Conservation (phyloP, 92 coral and sea anemone species). For the Hydrozoanthus gracilis region DNA sequence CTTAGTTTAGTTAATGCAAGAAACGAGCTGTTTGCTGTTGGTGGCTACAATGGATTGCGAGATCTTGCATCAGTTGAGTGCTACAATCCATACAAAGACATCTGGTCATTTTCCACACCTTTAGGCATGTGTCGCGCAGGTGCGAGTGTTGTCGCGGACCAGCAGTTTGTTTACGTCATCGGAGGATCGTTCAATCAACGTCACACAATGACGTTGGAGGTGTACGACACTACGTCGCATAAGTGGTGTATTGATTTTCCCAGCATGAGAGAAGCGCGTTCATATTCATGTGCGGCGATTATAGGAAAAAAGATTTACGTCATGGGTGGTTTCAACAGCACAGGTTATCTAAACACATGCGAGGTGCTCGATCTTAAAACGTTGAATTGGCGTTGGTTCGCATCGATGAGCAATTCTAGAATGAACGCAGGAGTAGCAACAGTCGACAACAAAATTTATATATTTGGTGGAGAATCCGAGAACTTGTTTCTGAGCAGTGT, state of each 20-base stretch:
- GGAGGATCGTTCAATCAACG: conserved; percentile 53
- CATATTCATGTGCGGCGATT: conserved; percentile 61
- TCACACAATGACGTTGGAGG: conserved; percentile 21
- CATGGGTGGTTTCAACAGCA: conserved; percentile 62
- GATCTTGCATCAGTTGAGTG: conserved; percentile 66
- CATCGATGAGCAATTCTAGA: conserved; percentile 55
- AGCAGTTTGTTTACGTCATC: conserved; percentile 47
- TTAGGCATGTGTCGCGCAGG: conserved; percentile 61
- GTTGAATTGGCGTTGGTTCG: conserved; percentile 50
- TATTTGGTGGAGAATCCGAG: conserved; percentile 67
- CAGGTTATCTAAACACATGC: conserved; percentile 50
- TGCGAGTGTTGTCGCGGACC: conserved; percentile 52
- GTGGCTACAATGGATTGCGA: conserved; percentile 64
- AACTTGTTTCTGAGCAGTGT: conserved; percentile 54
- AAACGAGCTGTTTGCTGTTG: conserved; percentile 41
- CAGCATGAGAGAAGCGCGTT: conserved; percentile 53
- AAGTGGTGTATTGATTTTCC: conserved; percentile 36
- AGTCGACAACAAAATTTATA: conserved; percentile 40
- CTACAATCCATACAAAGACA: conserved; percentile 32
- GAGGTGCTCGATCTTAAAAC: conserved; percentile 49
- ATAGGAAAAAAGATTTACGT: conserved; percentile 45
- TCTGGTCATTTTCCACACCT: conserved; percentile 60
- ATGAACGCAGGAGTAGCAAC: conserved; percentile 60
- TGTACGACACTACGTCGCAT: conserved; percentile 26
- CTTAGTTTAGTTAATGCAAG: conserved; percentile 44